Evolutionary conservation across 2,797 vertebrate species (phyloP).

Genomic region (Pogonophryne albipinna): DNA sequence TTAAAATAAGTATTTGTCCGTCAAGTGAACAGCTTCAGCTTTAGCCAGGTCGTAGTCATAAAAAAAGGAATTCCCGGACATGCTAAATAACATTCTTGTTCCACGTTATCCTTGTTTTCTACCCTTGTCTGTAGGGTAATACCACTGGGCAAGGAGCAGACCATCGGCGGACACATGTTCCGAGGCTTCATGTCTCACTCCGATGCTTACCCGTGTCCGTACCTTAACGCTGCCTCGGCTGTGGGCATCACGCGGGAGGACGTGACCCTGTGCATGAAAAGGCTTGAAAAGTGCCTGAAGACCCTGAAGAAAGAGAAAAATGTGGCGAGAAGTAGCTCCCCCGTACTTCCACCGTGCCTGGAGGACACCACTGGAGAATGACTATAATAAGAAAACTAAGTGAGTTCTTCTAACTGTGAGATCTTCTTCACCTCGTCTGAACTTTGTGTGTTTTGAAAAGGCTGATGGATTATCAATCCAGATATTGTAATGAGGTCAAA

Average conservation of each 20-base stretch:
- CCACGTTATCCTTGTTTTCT: slow-evolving; percentile 6
- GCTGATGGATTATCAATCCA: slow-evolving; percentile 14
- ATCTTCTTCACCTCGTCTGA: background rate
- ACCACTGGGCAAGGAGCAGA: slow-evolving; percentile 89
- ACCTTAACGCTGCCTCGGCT: slow-evolving; percentile 96
- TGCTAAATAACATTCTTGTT: background rate
- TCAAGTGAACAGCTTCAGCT: background rate
- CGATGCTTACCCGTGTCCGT: slow-evolving; percentile 91
- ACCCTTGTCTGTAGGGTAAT: slow-evolving; percentile 87
- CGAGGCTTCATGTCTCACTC: slow-evolving; percentile 95
- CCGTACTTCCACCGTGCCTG: background rate
- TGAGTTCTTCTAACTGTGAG: background rate
- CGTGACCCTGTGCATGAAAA: slow-evolving; percentile 91
- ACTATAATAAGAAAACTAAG: slow-evolving; percentile 9
- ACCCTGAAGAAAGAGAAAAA: slow-evolving; percentile 82
- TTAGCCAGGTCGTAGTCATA: background rate
- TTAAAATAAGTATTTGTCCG: background rate
- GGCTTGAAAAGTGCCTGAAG: slow-evolving; percentile 95
- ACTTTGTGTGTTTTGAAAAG: background rate
- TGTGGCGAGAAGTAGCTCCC: slow-evolving; percentile 20
- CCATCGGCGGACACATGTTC: slow-evolving; percentile 91
- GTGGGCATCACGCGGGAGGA: slow-evolving; percentile 93
- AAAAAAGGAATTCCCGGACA: background rate
- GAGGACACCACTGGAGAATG: slow-evolving; percentile 48
- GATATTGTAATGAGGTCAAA: slow-evolving; percentile 18